Conservation (phyloP, 1,140 invertebrate species). For the Halyomorpha halys region DNA sequence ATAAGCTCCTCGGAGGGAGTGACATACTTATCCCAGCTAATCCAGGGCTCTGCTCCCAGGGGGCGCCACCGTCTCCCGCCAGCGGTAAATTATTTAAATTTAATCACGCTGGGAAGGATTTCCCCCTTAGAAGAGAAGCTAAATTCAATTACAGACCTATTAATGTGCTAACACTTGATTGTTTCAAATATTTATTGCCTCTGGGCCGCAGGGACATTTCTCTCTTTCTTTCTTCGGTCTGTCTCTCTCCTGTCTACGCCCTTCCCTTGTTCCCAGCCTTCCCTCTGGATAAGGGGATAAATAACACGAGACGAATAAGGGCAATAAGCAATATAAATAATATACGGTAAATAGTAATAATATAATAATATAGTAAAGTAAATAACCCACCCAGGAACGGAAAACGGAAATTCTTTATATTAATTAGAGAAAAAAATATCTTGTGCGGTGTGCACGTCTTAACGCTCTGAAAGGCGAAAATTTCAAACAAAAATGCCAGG, state of each 20-base stretch:
- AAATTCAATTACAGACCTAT: slow-evolving; percentile 29
- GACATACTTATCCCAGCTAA: slow-evolving; percentile 19
- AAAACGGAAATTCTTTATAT: too few relatives aligned
- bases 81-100: slow-evolving; percentile 29
- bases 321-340: too few relatives aligned
- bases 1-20: background rate
- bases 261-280: too few relatives aligned
- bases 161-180: slow-evolving; percentile 29
- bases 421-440: too few relatives aligned
- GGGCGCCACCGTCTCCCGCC: slow-evolving; percentile 5
- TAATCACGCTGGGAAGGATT: slow-evolving; percentile 23
- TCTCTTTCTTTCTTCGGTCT: background rate
- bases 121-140: background rate
- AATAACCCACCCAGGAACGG: too few relatives aligned
- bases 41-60: slow-evolving; percentile 7
- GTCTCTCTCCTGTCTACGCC: background rate
- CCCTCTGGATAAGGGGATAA: too few relatives aligned
- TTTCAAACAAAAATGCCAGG: too few relatives aligned
- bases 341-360: too few relatives aligned
- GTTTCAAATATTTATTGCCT: slow-evolving; percentile 29
- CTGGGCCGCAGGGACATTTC: background rate
- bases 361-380: too few relatives aligned
- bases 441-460: too few relatives aligned
- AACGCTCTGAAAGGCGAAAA: too few relatives aligned
- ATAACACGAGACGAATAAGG: too few relatives aligned